These are phyloP conservation scores for Tapirus terrestris DNA, from an alignment of 2,113 vertebrate genomes.

Conservation along the genomic window DNA sequence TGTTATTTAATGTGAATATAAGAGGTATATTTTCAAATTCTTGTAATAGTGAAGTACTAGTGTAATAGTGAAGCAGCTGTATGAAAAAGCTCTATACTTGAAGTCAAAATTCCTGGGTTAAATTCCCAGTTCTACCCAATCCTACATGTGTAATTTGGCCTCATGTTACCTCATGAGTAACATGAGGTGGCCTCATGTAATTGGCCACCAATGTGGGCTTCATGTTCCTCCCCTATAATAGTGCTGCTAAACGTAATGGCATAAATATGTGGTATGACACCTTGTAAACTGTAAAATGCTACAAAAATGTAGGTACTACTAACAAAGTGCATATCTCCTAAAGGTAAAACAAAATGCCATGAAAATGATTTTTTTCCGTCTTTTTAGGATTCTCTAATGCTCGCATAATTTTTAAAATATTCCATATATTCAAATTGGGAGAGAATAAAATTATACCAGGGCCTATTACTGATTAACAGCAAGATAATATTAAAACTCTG, in stretches of 20 bases:
- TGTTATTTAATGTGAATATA: slow-evolving; percentile 25
- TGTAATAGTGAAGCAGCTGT: neutral
- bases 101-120: neutral
- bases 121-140: neutral
- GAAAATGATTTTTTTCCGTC: neutral
- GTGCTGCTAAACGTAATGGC: neutral
- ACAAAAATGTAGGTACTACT: neutral
- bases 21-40: neutral
- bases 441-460: neutral
- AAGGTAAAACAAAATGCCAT: neutral
- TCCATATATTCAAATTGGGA: neutral
- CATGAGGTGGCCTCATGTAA: too few species aligned
- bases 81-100: neutral
- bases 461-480: neutral
- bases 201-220: too few species aligned
- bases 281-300: neutral
- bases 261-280: neutral
- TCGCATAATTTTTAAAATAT: neutral
- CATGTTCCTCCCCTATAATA: neutral
- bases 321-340: neutral
- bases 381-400: neutral
- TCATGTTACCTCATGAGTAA: too few species aligned
- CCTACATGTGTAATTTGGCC: neutral
- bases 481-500: neutral
- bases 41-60: slow-evolving; percentile 2